Evolutionary conservation across 1,140 invertebrate genomes (phyloP).

Genomic region (Aleiodes sp.): DNA sequence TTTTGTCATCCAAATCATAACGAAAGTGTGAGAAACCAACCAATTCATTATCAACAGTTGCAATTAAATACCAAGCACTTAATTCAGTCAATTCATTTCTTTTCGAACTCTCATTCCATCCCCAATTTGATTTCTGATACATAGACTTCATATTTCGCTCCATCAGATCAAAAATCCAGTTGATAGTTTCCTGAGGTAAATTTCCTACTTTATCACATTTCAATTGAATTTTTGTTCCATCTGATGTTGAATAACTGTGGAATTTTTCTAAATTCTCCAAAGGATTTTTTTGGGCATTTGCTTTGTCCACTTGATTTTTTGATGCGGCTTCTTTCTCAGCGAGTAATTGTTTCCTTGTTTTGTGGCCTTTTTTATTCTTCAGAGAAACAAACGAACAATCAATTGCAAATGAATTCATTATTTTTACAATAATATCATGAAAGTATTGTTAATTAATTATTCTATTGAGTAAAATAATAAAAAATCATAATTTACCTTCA

Average conservation of each 20-base stretch:
- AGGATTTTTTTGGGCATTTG: slow-evolving; percentile 52
- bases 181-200: slow-evolving; percentile 58
- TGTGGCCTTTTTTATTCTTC: slow-evolving; percentile 47
- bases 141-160: slow-evolving; percentile 72
- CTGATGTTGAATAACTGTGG: slow-evolving; percentile 50
- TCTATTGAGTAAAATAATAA: no score
- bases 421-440: no score
- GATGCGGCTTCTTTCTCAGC: slow-evolving; percentile 48
- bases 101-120: slow-evolving; percentile 75
- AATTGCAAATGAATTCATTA: not conserved
- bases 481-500: no score
- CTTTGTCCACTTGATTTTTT: slow-evolving; percentile 48
- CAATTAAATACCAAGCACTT: slow-evolving; percentile 73
- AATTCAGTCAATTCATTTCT: slow-evolving; percentile 72
- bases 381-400: not conserved
- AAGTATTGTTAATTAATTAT: no score
- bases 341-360: slow-evolving; percentile 50
- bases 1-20: slow-evolving; percentile 82
- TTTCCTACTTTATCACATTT: slow-evolving; percentile 60
- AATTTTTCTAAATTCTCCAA: slow-evolving; percentile 46
- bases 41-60: slow-evolving; percentile 63
- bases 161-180: slow-evolving; percentile 74
- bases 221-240: slow-evolving; percentile 56
- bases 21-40: slow-evolving; percentile 82
- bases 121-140: slow-evolving; percentile 70